Evolutionary conservation across 2,113 vertebrate species (phyloP), one percentile per base, ranked within the genome.

Genomic region (Castor canadensis): DNA sequence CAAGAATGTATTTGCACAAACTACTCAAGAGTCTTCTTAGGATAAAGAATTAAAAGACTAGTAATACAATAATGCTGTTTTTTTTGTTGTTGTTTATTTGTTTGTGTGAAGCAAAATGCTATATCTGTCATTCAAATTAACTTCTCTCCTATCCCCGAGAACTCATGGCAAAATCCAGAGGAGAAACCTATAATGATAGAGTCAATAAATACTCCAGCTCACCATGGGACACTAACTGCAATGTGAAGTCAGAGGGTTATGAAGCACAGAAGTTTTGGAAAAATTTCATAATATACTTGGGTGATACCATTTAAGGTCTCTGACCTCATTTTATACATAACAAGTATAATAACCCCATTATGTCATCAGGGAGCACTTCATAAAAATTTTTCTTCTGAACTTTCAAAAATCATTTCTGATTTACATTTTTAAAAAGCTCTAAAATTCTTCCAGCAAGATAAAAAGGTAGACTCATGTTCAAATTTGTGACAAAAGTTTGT

Each of bases 381-480:
- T 30, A 43, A 69, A 62, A 9, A 7, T 85, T 86, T 69, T 40
- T 47, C 38, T 8, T 30, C 8, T 11, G 13, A 73, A 40, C 52
- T 64, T 79, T 56, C 17, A 80, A 69, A 73, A 85, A 49, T 40
- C 11, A 5, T 49, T 66, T 75, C 30, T 66, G 35, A 72, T 73
- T 92, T 89, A 88, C 30, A 85, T 69, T 69, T 91, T 84, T 64
- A 43, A 75, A 95, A 89, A 87, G 52, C 35, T 79, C 40, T 80
- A 56, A 77, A 73, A 28, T 89, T 73, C 87, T 32, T 92, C 62
- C 28, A 80, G 19, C 38, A 91, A 85, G 60, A 40, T 45, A 20
- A 88, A 76, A 88, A 86, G 52, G 19, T 56, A 82, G 60, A 77
- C 47, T 60, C 35, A 52, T 45, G 16, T 58, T 84, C 19, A 76